These are phyloP conservation scores for Cotesia chilonis DNA, from an alignment of 1,140 invertebrate genomes.

Conservation along the genomic window DNA sequence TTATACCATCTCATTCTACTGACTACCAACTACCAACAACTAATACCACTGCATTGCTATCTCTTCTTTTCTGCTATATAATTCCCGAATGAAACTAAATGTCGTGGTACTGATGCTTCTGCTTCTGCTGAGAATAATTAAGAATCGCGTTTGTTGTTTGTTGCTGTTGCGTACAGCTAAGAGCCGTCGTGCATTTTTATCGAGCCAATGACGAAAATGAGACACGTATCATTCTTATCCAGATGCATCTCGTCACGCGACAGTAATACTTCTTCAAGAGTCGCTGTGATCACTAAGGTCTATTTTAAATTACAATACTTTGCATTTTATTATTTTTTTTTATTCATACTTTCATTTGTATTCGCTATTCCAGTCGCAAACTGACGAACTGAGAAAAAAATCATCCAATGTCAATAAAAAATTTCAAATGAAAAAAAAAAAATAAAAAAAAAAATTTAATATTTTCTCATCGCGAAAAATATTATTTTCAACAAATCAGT, in stretches of 20 bases:
- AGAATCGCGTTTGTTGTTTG: conserved; percentile 20
- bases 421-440: not conserved
- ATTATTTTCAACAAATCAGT: conserved; percentile 41
- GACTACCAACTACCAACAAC: not conserved
- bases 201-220: conserved; percentile 51
- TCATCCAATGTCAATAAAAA: not conserved
- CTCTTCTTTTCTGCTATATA: not conserved
- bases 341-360: not conserved
- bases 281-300: conserved; percentile 8
- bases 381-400: not conserved
- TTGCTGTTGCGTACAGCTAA: conserved; percentile 6
- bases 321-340: conserved; percentile 16
- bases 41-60: too few relatives aligned
- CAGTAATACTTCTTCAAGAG: conserved; percentile 33
- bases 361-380: not conserved
- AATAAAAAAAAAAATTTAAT: not conserved
- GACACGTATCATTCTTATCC: conserved; percentile 57
- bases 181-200: conserved; percentile 51
- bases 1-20: too few relatives aligned
- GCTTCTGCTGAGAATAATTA: not conserved
- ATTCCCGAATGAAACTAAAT: too few relatives aligned
- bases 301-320: conserved; percentile 28
- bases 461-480: conserved; percentile 3
- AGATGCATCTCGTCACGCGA: conserved; percentile 49
- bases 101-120: not conserved